A percentile compares a stretch with the other conserved stretches of the same genome.
Evolutionary conservation across 2,797 vertebrate species (phyloP).

Genomic region (Paguma larvata): DNA sequence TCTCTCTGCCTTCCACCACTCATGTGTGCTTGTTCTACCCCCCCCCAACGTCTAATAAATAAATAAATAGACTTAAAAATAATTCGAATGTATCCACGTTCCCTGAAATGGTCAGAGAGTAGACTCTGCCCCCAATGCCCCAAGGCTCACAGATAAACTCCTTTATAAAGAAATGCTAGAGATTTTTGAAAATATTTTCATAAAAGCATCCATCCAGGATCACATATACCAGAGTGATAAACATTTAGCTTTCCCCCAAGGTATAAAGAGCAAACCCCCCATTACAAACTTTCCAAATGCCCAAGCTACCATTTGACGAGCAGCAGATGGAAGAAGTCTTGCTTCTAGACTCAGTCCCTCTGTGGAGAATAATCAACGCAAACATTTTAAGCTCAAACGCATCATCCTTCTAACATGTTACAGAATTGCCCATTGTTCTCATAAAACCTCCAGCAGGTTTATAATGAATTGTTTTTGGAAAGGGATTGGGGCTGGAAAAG

Average conservation of each 20-base stretch:
- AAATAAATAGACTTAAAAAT: no score
- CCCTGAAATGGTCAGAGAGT: background rate
- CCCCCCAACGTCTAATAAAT: no score
- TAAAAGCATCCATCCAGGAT: background rate
- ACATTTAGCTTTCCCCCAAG: background rate
- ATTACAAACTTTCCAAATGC: background rate
- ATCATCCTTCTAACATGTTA: background rate
- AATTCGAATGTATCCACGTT: background rate
- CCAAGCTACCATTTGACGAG: background rate
- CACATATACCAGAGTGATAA: background rate
- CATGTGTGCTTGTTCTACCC: no score
- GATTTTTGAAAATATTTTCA: background rate
- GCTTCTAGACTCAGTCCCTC: background rate
- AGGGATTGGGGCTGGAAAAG: background rate
- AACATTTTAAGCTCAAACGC: background rate
- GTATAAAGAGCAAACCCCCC: background rate
- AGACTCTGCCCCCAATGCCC: background rate
- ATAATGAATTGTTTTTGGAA: conserved; percentile 41
- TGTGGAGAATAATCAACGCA: background rate
- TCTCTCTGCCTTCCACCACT: no score
- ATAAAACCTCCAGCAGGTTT: background rate
- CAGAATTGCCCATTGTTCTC: background rate
- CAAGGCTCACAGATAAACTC: background rate
- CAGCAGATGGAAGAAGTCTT: background rate
- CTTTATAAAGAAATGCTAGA: background rate